Base-by-base conservation (phyloP, 37 sponge, comb jelly and placozoan genomes). In the Aplysina aerophoba region DNA sequence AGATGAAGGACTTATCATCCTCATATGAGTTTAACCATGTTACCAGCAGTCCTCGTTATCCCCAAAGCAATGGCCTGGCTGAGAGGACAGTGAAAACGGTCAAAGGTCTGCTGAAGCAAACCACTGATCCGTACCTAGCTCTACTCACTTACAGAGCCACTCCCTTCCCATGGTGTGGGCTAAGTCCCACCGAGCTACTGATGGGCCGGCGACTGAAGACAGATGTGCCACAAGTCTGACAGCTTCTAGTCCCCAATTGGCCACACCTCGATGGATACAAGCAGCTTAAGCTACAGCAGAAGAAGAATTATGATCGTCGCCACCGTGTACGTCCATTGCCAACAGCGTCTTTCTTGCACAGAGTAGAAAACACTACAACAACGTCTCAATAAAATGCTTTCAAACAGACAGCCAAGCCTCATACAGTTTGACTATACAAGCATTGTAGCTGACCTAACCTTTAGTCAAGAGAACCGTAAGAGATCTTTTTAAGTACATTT, bases 21-120 rank as follows among this genome's bases (percentile, higher is more conserved):
- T 66, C 83, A 6, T 92, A 85, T 80, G 83, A 79, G 41, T 88
- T 92, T 39, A 36, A 35, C 4, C 92, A 88, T n/a, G 36, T 68
- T 24, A 88, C 92, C 3, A 71, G 74, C 16, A 87, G 88, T 39
- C 92, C 92, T 0, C n/a, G 38, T 57, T 33, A 40, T 82, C 86
- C 80, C 15, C 84, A 83, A 36, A 25, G 68, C 15, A 83, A 83
- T 35, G 84, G 84, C 22, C 38, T 24, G 36, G 72, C 84, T 25
- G 69, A 83, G 22, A 25, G 84, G 28, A 31, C 41, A 62, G 81
- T 80, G 35, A 80, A 54, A 58, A 80, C 81, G 4, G 39, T 77
- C 14, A 83, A 83, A 33, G 22, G 56, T 12, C 44, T 83, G 34
- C 69, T 83, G 33, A 12, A 68, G 73, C 14, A 83, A 6, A 19